These are phyloP conservation scores for Temnothorax ravouxi DNA, from an alignment of 2,888 invertebrate species.

Conservation along the genomic window DNA sequence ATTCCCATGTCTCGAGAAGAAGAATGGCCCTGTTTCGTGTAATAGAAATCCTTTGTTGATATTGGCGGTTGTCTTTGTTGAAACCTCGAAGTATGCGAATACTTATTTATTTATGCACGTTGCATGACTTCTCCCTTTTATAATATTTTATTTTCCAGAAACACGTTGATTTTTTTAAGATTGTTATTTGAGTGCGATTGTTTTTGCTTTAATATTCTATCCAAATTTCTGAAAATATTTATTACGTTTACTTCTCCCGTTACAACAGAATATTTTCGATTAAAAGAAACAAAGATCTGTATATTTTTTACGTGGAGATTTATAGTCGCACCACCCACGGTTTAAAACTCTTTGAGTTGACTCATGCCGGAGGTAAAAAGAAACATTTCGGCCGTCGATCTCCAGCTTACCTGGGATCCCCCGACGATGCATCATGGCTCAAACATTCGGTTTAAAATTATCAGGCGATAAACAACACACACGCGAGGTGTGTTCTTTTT, in stretches of 20 bases:
- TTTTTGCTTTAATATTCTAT: no score
- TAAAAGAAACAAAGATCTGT: not conserved
- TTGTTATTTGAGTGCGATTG: not conserved
- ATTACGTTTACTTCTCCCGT: not conserved
- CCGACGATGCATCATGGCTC: not conserved
- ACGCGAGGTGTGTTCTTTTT: not conserved
- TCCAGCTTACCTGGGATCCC: conserved; percentile 39
- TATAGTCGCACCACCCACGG: conserved; percentile 20
- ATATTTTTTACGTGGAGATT: conserved; percentile 5
- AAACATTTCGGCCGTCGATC: conserved; percentile 39
- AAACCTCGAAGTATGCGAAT: conserved; percentile 1
- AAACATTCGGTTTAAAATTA: conserved; percentile 42
- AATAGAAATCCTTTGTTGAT: not conserved
- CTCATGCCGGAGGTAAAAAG: conserved; percentile 60
- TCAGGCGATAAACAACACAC: conserved; percentile 14
- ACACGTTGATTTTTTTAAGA: not conserved
- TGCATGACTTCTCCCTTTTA: not conserved
- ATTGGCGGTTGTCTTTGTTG: not conserved
- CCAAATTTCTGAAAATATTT: not conserved
- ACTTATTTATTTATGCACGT: not conserved
- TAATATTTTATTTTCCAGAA: not conserved
- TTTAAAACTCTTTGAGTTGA: conserved; percentile 54
- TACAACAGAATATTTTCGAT: not conserved
- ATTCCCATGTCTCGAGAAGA: not conserved
- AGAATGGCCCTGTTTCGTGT: not conserved